phyloP scores from a whole-genome alignment of 2,113 vertebrate genomes.

The Chaetodon trifascialis region DNA sequence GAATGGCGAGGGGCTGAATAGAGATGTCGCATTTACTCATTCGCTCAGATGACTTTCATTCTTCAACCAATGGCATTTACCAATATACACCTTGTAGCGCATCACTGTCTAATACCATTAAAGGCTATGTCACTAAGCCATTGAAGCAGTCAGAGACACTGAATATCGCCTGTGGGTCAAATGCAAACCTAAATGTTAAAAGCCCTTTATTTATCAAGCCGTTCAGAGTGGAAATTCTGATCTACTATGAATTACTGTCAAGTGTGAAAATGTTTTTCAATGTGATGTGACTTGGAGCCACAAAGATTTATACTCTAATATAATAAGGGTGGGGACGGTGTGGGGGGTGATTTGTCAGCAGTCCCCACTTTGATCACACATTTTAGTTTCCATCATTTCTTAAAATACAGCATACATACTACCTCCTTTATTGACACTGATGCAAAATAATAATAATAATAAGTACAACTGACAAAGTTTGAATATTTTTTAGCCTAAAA shows the following conservation, averaged over 20 bases:
- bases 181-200: constrained; percentile 54
- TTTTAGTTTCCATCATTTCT: not conserved
- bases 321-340: not conserved
- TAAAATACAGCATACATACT: not conserved
- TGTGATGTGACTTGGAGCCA: not conserved
- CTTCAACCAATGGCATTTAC: constrained; percentile 72
- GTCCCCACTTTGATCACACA: not conserved
- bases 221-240: constrained; percentile 1
- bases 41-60: constrained; percentile 75
- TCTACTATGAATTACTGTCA: not conserved
- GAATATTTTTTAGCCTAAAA: constrained; percentile 29
- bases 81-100: constrained; percentile 63
- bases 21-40: constrained; percentile 67
- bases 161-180: constrained; percentile 34
- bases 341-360: not conserved
- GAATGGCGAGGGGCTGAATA: constrained; percentile 56
- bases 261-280: too few species aligned
- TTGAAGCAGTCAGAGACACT: constrained; percentile 51
- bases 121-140: constrained; percentile 41
- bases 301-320: not conserved
- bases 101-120: constrained; percentile 44
- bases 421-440: not conserved
- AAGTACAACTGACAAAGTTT: not conserved
- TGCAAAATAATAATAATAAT: not conserved
- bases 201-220: constrained; percentile 15